Evolutionary conservation across 1,140 invertebrate species (phyloP).

Genomic region (Drosophila truncata): DNA sequence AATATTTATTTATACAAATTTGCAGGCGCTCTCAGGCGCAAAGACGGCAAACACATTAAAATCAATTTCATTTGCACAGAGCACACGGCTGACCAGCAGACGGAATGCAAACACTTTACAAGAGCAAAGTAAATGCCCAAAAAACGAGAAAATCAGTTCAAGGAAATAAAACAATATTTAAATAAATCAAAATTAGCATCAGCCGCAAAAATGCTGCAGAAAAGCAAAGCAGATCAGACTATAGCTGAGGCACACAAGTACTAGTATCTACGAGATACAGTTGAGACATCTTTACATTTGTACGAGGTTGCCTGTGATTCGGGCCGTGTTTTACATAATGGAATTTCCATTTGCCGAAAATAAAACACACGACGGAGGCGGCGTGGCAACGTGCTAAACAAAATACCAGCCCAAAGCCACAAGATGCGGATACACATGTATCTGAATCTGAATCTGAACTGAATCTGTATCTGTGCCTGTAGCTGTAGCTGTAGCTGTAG

Average conservation of each 20-base stretch:
- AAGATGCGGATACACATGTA: slow-evolving; percentile 41
- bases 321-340: slow-evolving; percentile 70
- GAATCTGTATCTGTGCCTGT: not conserved
- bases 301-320: slow-evolving; percentile 36
- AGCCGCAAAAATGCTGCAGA: slow-evolving; percentile 48
- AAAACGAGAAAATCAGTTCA: slow-evolving; percentile 40
- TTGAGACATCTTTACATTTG: slow-evolving; percentile 30
- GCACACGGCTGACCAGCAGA: slow-evolving; percentile 34
- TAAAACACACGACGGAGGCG: slow-evolving; percentile 53
- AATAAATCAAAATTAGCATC: slow-evolving; percentile 76
- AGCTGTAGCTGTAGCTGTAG: not conserved
- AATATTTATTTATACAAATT: slow-evolving; percentile 37
- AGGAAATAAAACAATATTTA: slow-evolving; percentile 71
- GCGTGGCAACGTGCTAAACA: slow-evolving; percentile 49
- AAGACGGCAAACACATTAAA: slow-evolving; percentile 49
- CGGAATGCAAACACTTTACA: slow-evolving; percentile 46
- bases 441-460: slow-evolving; percentile 11
- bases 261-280: slow-evolving; percentile 46
- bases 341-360: slow-evolving; percentile 73
- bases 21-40: slow-evolving; percentile 33
- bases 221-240: not conserved
- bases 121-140: slow-evolving; percentile 14
- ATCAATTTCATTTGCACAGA: slow-evolving; percentile 37
- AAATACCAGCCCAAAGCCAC: slow-evolving; percentile 43
- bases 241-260: slow-evolving; percentile 4